phyloP scores from a whole-genome alignment of 2,113 vertebrate genomes.

The Cettia cetti region DNA sequence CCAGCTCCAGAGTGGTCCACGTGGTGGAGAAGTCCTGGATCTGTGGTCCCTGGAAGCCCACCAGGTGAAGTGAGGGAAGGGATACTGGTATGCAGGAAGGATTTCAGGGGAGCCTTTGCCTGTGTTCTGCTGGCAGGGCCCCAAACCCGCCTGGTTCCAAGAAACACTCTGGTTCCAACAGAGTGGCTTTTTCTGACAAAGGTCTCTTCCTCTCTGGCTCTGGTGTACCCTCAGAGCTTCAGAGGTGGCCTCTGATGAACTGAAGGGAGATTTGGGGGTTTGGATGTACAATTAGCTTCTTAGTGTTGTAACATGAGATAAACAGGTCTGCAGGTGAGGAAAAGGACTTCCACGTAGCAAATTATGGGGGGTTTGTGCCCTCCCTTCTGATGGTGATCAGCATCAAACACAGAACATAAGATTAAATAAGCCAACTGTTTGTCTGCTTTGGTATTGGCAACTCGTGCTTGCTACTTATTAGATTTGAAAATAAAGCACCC shows the following conservation, averaged over 20 bases:
- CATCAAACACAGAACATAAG: neutral
- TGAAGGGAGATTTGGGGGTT: neutral
- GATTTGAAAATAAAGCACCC: neutral
- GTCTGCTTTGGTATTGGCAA: neutral
- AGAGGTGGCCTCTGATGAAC: neutral
- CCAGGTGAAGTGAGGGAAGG: neutral
- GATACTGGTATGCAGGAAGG: neutral
- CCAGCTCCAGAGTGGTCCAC: neutral
- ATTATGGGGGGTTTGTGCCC: neutral
- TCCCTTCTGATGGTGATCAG: neutral
- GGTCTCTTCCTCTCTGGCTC: neutral
- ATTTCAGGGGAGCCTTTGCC: neutral
- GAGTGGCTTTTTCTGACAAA: neutral
- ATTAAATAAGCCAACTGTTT: neutral
- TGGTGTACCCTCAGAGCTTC: neutral
- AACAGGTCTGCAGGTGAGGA: neutral
- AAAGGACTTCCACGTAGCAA: neutral
- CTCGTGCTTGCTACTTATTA: neutral
- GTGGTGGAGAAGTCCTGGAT: neutral
- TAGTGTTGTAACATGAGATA: fast-evolving
- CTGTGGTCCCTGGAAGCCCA: neutral
- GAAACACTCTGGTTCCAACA: neutral
- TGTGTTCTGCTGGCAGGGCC: neutral
- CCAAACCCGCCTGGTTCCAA: neutral
- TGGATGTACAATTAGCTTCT: neutral